Conservation (phyloP, 2,113 vertebrate genomes). For the Paraplagusia blochii region DNA sequence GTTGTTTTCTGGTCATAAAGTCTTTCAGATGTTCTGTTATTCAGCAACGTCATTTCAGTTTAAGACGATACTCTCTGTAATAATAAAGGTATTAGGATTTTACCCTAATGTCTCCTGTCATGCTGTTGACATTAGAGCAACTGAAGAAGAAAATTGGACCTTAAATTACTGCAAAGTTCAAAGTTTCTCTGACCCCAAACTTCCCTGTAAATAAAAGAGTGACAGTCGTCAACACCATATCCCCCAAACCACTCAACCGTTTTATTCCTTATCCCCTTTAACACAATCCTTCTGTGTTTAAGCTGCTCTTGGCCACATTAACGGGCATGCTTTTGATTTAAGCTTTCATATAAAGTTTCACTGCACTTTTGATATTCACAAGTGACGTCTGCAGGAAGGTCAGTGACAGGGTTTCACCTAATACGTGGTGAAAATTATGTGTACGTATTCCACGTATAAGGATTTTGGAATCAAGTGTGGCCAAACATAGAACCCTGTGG, state of each 20-base stretch:
- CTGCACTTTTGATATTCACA: background rate
- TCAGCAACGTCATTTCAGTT: no score
- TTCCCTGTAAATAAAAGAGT: constrained; percentile 7
- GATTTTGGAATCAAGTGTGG: constrained; percentile 16
- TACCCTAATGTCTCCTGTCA: constrained; percentile 26
- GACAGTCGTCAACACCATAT: constrained; percentile 5
- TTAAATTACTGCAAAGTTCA: constrained; percentile 15
- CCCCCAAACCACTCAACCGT: background rate
- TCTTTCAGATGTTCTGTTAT: constrained; percentile 13
- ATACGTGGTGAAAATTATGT: constrained; percentile 18
- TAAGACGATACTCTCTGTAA: background rate
- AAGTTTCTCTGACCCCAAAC: constrained; percentile 11
- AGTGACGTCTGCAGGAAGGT: background rate
- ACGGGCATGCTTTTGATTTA: constrained; percentile 17
- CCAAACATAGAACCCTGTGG: constrained; percentile 34
- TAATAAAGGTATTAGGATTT: constrained; percentile 17
- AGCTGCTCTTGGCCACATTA: background rate
- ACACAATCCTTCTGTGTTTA: constrained; percentile 11
- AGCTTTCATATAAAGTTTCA: constrained; percentile 18
- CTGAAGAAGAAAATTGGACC: background rate
- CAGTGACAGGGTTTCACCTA: background rate
- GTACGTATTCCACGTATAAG: constrained; percentile 3
- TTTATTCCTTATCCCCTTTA: background rate
- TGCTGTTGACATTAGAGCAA: constrained; percentile 14
- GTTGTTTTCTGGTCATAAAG: background rate